phyloP scores from a whole-genome alignment of 2,888 invertebrate species.

The Melikaiella ostensackeni region DNA sequence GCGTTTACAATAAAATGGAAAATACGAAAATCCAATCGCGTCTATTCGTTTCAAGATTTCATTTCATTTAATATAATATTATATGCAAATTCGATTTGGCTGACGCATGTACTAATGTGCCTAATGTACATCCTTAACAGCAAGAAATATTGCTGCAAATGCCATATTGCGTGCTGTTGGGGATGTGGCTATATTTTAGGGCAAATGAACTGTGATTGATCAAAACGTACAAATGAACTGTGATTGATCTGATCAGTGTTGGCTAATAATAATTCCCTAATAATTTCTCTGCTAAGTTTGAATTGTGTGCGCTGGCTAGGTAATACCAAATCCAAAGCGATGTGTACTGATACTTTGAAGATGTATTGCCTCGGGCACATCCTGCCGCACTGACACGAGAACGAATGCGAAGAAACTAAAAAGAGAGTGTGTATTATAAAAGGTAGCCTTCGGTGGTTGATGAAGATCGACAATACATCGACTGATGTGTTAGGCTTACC shows the following conservation, averaged over 20 bases:
- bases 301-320: neutral
- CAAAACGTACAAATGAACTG: no score
- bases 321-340: neutral
- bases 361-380: conserved; percentile 20
- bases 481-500: conserved; percentile 16
- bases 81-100: neutral
- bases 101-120: neutral
- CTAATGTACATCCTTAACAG: neutral
- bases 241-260: conserved; percentile 1
- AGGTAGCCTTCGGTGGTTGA: conserved; percentile 10
- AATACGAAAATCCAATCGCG: conserved; percentile 27
- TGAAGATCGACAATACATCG: conserved; percentile 25
- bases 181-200: no score
- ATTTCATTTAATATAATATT: neutral
- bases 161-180: no score
- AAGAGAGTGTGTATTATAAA: conserved; percentile 28
- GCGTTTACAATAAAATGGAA: conserved; percentile 42
- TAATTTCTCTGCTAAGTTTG: neutral
- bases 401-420: conserved; percentile 1
- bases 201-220: neutral
- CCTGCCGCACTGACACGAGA: conserved; percentile 18
- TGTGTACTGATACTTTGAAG: conserved; percentile 1
- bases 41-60: neutral
- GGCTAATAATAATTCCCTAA: conserved; percentile 9
- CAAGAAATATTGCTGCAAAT: no score